phyloP scores from a whole-genome alignment of 1,140 invertebrate genomes.

The Bombus pascuorum region DNA sequence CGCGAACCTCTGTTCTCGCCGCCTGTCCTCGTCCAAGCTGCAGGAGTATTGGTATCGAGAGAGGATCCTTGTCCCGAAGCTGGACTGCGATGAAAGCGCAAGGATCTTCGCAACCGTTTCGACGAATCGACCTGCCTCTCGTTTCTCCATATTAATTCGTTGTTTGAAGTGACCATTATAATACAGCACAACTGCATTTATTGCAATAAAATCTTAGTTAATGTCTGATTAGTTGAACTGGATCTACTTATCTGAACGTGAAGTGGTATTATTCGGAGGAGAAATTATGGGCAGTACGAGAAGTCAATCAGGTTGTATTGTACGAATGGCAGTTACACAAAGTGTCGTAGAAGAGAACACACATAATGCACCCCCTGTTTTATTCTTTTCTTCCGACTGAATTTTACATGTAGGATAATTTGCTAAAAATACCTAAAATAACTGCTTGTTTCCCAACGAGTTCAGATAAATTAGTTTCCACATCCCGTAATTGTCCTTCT shows the following conservation, averaged over 20 bases:
- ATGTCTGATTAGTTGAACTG: not conserved
- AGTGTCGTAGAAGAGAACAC: too few species aligned
- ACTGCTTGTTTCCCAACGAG: too few species aligned
- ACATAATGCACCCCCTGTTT: too few species aligned
- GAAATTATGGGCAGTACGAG: too few species aligned
- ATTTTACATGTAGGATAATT: too few species aligned
- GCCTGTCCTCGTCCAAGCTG: constrained; percentile 61
- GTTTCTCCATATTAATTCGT: not conserved
- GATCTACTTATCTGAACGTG: not conserved
- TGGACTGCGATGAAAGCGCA: constrained; percentile 4
- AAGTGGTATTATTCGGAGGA: too few species aligned
- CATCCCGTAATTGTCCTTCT: not conserved
- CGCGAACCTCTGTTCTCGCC: constrained; percentile 80
- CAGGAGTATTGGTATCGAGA: constrained; percentile 42
- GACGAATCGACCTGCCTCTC: not conserved
- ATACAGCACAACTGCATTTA: not conserved
- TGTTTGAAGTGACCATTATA: not conserved
- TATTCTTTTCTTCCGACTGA: too few species aligned
- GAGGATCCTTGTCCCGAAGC: constrained; percentile 36
- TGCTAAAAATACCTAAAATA: too few species aligned
- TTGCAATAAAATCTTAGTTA: not conserved
- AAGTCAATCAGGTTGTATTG: too few species aligned
- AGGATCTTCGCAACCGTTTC: not conserved
- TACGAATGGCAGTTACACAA: too few species aligned
- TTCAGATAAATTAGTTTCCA: too few species aligned